Evolutionary conservation across 2,113 vertebrate species (phyloP), one percentile per base, ranked within the genome.

Genomic region (Gavialis gangeticus): DNA sequence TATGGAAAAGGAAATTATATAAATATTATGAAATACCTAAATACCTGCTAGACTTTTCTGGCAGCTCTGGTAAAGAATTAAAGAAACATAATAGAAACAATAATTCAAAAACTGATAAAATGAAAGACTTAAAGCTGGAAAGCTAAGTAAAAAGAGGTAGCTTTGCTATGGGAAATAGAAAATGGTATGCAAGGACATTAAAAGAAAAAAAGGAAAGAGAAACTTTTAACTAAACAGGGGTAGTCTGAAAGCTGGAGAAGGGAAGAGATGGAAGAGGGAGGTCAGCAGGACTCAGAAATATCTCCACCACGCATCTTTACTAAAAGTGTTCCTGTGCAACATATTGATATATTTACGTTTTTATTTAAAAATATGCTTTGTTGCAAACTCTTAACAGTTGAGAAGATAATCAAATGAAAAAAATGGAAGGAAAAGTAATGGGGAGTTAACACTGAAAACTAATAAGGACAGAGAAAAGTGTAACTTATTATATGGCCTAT

Each of bases 1-100:
- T 57, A 64, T 77, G 89, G 84, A 95, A 94, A 88, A 9, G 69
- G 89, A 96, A 93, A 88, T 34, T 6, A 76, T 57, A 54, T 56
- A 85, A 89, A 79, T 30, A 87, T 75, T 57, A 84, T 90, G n/a
- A 90, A 93, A 85, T 1, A 2, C 63, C 21, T 64, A 71, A 17
- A 79, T 67, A 56, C 87, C 54, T 94, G 46, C 58, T 96, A 15
- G 37, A 34, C 27, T 75, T 86, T 46, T 73, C 62, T 66, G 24
- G 19, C 79, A 89, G 13, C 25, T 86, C 62, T 79, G 87, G 54
- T 58, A 71, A 59, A 82, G 17, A 87, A 85, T 76, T 84, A 92
- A 88, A 69, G 77, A 93, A 12, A 82, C 55, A 90, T 8, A 79
- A 69, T 46, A 24, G 76, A 87, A 95, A 4, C n/a, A 85, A 66